phyloP scores from a whole-genome alignment of 2,888 invertebrate species.

The Omphaloscelis lunosa region DNA sequence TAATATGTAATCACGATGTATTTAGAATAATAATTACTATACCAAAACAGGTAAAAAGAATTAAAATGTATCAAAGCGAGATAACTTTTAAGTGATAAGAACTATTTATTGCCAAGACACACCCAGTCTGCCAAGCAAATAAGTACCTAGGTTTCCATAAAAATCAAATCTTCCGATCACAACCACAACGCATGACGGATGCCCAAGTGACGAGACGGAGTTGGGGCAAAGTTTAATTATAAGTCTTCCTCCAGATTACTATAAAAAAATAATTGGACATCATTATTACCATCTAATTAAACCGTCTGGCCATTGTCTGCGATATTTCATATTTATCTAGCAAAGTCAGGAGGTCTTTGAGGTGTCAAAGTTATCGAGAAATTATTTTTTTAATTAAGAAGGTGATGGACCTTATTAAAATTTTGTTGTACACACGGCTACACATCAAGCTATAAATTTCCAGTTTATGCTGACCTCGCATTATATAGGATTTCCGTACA shows the following conservation, averaged over 20 bases:
- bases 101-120: background rate
- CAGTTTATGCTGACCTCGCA: too few species aligned
- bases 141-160: background rate
- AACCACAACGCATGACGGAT: constrained; percentile 16
- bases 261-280: constrained; percentile 47
- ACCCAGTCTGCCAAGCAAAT: background rate
- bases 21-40: too few species aligned
- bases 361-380: constrained; percentile 39
- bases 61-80: too few species aligned
- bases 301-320: constrained; percentile 54
- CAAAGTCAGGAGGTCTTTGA: constrained; percentile 41
- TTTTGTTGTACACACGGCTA: too few species aligned
- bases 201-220: background rate
- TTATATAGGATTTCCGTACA: too few species aligned
- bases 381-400: constrained; percentile 21
- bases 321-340: constrained; percentile 42
- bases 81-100: background rate
- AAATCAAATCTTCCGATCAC: constrained; percentile 28
- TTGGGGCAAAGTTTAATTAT: constrained; percentile 43
- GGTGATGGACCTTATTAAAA: constrained; percentile 7
- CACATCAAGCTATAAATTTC: too few species aligned
- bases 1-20: too few species aligned
- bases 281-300: constrained; percentile 44
- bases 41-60: too few species aligned
- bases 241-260: constrained; percentile 31